Percentiles rank a stretch among this genome's conserved stretches.
These are phyloP conservation scores for Acanthurus leucopareius DNA, from an alignment of 2,797 vertebrate genomes.

Conservation along the genomic window DNA sequence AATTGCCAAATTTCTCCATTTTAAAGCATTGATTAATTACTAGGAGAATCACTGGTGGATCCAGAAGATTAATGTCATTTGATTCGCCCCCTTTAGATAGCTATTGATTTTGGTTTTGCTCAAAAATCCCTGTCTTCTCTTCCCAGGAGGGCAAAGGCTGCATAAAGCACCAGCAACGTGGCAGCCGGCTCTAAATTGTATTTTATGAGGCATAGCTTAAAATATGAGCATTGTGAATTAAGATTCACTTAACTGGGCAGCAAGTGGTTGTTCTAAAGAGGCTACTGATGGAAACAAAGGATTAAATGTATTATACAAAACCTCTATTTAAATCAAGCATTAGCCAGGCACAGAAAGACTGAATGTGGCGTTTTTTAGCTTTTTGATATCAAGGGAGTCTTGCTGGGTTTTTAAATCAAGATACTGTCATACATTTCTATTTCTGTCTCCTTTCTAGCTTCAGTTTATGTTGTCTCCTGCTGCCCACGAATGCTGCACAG, in stretches of 20 bases:
- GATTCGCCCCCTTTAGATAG: slow-evolving; percentile 81
- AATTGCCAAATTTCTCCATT: slow-evolving; percentile 83
- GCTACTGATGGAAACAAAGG: slow-evolving; percentile 75
- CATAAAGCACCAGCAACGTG: slow-evolving; percentile 44
- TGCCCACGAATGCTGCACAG: slow-evolving; percentile 41
- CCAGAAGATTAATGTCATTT: slow-evolving; percentile 84
- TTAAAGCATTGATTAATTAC: slow-evolving; percentile 86
- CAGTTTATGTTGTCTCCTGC: slow-evolving; percentile 48
- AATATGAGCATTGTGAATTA: slow-evolving; percentile 64
- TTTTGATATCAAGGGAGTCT: slow-evolving; percentile 15
- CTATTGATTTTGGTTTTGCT: slow-evolving; percentile 87
- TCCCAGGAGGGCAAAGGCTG: slow-evolving; percentile 65
- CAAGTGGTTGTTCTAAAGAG: slow-evolving; percentile 57
- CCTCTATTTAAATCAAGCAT: slow-evolving; percentile 49
- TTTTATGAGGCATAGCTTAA: slow-evolving; percentile 56
- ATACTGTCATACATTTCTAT: slow-evolving; percentile 45
- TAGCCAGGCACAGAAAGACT: slow-evolving; percentile 17
- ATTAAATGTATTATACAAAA: slow-evolving; percentile 47
- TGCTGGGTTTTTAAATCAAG: slow-evolving; percentile 30
- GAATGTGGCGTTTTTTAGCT: slow-evolving; percentile 16
- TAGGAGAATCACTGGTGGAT: slow-evolving; percentile 76
- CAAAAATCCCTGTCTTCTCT: slow-evolving; percentile 72
- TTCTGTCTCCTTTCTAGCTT: slow-evolving; percentile 36
- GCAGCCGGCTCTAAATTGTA: slow-evolving; percentile 61
- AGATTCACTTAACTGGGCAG: slow-evolving; percentile 69